A percentile compares a stretch with the other conserved stretches of the same genome.
Evolutionary conservation across 2,888 invertebrate species (phyloP).

Genomic region (Drosophila kanekoi): DNA sequence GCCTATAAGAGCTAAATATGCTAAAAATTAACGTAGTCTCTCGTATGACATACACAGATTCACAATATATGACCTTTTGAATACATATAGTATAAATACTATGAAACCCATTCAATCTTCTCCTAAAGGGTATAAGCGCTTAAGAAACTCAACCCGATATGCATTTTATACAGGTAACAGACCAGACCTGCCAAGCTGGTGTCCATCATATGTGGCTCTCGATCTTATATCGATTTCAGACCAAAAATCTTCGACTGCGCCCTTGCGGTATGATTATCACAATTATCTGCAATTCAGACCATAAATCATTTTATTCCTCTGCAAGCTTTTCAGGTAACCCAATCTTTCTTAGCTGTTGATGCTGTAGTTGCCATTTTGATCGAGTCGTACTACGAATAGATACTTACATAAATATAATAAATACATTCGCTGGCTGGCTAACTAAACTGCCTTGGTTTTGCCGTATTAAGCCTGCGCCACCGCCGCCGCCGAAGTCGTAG

Average conservation of each 20-base stretch:
- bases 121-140: slow-evolving; percentile 9
- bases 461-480: slow-evolving; percentile 35
- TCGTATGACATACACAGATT: too few relatives aligned
- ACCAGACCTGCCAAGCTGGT: slow-evolving; percentile 19
- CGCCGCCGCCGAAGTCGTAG: slow-evolving; percentile 21
- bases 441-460: slow-evolving; percentile 30
- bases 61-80: too few relatives aligned
- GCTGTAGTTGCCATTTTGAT: slow-evolving; percentile 42
- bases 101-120: slow-evolving; percentile 7
- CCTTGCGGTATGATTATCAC: slow-evolving; percentile 82
- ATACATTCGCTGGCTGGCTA: slow-evolving; percentile 36
- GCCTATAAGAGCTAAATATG: too few relatives aligned
- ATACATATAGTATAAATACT: not conserved
- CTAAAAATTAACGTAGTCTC: not conserved
- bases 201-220: slow-evolving; percentile 36
- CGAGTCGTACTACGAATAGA: slow-evolving; percentile 67
- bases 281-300: slow-evolving; percentile 83
- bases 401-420: slow-evolving; percentile 49
- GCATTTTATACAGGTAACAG: slow-evolving; percentile 58
- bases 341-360: slow-evolving; percentile 53
- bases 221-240: slow-evolving; percentile 71
- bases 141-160: slow-evolving; percentile 44
- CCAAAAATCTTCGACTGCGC: slow-evolving; percentile 62
- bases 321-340: slow-evolving; percentile 70
- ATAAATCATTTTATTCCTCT: slow-evolving; percentile 82